Percentiles rank a stretch among this genome's conserved stretches.
phyloP scores from a whole-genome alignment of 2,888 invertebrate species.

The Lochmaea crataegi region DNA sequence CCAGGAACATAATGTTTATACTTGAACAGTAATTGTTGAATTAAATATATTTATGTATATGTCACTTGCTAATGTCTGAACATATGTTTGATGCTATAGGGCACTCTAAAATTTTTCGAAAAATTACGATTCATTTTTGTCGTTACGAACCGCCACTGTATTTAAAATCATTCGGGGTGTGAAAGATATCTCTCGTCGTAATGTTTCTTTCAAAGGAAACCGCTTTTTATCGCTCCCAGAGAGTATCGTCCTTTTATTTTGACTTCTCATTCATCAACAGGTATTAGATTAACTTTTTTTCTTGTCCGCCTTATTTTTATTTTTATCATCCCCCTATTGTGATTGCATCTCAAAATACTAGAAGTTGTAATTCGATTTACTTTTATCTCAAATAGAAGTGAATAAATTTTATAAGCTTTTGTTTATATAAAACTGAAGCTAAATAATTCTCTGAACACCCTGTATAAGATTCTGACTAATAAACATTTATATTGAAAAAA shows the following conservation, averaged over 20 bases:
- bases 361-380: conserved; percentile 39
- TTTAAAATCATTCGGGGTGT: conserved; percentile 44
- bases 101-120: too few species aligned
- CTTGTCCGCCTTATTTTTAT: not conserved
- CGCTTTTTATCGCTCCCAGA: conserved; percentile 52
- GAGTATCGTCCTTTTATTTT: conserved; percentile 51
- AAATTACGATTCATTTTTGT: not conserved
- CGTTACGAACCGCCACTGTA: conserved; percentile 25
- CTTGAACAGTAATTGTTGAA: too few species aligned
- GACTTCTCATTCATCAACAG: conserved; percentile 57
- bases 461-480: too few species aligned
- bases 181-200: conserved; percentile 51
- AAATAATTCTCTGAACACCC: too few species aligned
- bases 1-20: too few species aligned
- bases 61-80: too few species aligned
- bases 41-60: too few species aligned
- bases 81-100: too few species aligned
- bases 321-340: not conserved
- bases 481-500: too few species aligned
- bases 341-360: conserved; percentile 18
- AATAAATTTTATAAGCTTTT: not conserved
- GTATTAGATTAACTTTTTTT: conserved; percentile 55
- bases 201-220: conserved; percentile 55
- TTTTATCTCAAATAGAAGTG: conserved; percentile 24
- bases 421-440: not conserved